phyloP scores from a whole-genome alignment of 1,140 invertebrate genomes.

The Semibalanus balanoides region DNA sequence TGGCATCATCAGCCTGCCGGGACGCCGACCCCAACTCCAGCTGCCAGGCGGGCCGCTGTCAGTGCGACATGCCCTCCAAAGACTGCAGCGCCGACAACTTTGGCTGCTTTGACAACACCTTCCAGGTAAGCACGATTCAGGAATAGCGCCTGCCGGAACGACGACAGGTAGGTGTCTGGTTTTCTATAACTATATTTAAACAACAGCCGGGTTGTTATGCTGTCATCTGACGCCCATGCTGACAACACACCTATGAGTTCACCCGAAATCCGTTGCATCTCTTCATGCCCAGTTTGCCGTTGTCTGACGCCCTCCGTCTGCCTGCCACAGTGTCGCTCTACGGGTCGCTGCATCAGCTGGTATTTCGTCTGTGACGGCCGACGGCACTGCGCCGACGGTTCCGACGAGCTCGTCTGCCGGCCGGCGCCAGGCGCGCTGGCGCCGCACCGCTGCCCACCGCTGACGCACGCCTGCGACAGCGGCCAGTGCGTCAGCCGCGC shows the following conservation, averaged over 20 bases:
- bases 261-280: too few species aligned
- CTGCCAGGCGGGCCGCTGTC: slow-evolving; percentile 61
- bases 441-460: slow-evolving; percentile 35
- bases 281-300: too few species aligned
- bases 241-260: too few species aligned
- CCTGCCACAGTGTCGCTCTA: slow-evolving; percentile 25
- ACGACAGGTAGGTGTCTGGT: too few species aligned
- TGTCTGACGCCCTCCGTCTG: too few species aligned
- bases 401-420: slow-evolving; percentile 15
- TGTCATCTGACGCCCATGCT: too few species aligned
- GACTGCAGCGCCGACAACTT: slow-evolving; percentile 51
- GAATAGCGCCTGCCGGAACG: too few species aligned
- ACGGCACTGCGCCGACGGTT: slow-evolving; percentile 27
- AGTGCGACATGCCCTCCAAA: slow-evolving; percentile 46
- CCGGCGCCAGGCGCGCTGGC: slow-evolving; percentile 28
- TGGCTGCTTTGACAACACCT: slow-evolving; percentile 66
- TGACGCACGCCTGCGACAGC: slow-evolving; percentile 48
- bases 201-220: too few species aligned
- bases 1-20: slow-evolving; percentile 59
- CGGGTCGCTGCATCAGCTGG: slow-evolving; percentile 30
- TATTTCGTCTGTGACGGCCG: slow-evolving; percentile 30
- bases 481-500: slow-evolving; percentile 56
- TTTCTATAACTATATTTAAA: too few species aligned
- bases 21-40: slow-evolving; percentile 56
- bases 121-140: slow-evolving; percentile 57